Conservation (phyloP, 2,888 invertebrate genomes). For the Sympetrum striolatum region DNA sequence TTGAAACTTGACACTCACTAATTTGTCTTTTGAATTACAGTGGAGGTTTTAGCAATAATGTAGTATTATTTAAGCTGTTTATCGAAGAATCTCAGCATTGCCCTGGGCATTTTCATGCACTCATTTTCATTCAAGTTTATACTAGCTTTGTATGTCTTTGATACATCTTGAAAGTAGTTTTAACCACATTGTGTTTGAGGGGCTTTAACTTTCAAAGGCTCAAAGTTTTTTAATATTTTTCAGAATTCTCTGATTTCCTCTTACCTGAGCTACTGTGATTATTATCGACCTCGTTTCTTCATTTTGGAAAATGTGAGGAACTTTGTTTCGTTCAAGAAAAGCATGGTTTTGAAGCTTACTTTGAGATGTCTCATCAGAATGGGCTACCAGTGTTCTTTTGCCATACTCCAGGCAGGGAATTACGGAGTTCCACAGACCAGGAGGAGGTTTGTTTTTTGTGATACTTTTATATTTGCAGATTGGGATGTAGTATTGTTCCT, state of each 20-base stretch:
- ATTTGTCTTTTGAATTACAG: too few relatives aligned
- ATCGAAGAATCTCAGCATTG: too few relatives aligned
- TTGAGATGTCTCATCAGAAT: conserved; percentile 77
- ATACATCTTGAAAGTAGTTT: too few relatives aligned
- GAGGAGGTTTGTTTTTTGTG: conserved; percentile 61
- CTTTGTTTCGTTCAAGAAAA: conserved; percentile 82
- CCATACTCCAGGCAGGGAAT: conserved; percentile 84
- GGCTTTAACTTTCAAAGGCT: too few relatives aligned
- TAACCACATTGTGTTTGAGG: too few relatives aligned
- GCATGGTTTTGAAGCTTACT: conserved; percentile 81
- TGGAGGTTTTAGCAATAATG: too few relatives aligned
- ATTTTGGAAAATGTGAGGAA: conserved; percentile 86
- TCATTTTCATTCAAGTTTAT: too few relatives aligned
- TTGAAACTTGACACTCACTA: too few relatives aligned
- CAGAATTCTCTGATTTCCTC: conserved; percentile 81
- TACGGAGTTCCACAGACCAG: conserved; percentile 86
- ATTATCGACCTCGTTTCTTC: conserved; percentile 82
- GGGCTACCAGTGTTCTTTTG: conserved; percentile 89
- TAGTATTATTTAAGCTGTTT: too few relatives aligned
- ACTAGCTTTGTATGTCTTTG: too few relatives aligned
- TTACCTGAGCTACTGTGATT: conserved; percentile 84
- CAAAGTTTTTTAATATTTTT: conserved; percentile 47
- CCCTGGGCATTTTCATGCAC: too few relatives aligned
- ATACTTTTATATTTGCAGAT: neutral
- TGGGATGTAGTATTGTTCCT: neutral